These are phyloP conservation scores for Oscheius sp. DNA, from an alignment of 2,888 invertebrate genomes.

Conservation along the genomic window DNA sequence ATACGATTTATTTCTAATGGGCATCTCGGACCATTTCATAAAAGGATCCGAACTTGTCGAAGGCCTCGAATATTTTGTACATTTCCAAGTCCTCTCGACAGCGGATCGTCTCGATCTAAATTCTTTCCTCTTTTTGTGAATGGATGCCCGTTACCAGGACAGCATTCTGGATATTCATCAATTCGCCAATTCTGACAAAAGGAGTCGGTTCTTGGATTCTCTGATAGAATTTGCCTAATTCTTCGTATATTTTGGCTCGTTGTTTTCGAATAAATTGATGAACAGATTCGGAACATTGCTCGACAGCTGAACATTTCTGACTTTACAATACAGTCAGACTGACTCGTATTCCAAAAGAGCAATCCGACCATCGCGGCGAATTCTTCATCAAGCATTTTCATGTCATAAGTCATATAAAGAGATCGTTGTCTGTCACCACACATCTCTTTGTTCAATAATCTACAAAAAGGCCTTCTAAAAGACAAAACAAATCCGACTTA, in stretches of 20 bases:
- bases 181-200: neutral
- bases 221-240: slow-evolving; percentile 1
- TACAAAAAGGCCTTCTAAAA: neutral
- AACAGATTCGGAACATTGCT: slow-evolving; percentile 1
- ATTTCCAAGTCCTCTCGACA: slow-evolving; percentile 12
- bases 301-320: neutral
- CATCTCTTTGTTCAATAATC: slow-evolving; percentile 20
- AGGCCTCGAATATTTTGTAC: slow-evolving; percentile 18
- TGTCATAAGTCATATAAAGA: slow-evolving; percentile 5
- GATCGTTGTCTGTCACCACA: slow-evolving; percentile 17
- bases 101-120: slow-evolving; percentile 19
- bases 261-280: neutral
- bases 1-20: neutral
- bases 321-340: neutral
- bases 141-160: neutral
- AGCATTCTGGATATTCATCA: slow-evolving; percentile 4
- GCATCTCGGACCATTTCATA: slow-evolving; percentile 21
- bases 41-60: slow-evolving; percentile 18
- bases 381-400: slow-evolving; percentile 24
- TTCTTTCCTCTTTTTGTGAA: neutral
- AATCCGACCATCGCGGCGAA: slow-evolving; percentile 5
- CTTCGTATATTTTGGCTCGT: neutral
- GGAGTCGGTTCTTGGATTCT: neutral
- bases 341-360: slow-evolving; percentile 24
- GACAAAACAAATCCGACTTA: neutral